These are phyloP conservation scores for Chionoecetes opilio DNA, from an alignment of 1,140 invertebrate genomes.

Conservation along the genomic window DNA sequence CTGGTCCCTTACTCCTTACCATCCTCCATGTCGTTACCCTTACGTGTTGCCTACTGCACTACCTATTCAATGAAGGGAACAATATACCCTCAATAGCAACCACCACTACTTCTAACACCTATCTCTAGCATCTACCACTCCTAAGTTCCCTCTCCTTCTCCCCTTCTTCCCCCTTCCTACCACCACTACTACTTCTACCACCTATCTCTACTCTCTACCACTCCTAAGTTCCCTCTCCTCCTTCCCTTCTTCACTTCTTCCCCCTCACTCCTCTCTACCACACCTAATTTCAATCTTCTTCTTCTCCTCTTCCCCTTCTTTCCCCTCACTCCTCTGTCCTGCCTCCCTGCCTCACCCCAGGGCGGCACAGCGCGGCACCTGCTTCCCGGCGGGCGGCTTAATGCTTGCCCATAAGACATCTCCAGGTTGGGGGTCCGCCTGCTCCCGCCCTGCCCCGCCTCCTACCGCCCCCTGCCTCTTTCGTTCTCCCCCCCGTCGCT, in stretches of 20 bases:
- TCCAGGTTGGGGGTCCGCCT: constrained; percentile 47
- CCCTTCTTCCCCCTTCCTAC: not conserved
- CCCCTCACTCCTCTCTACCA: not conserved
- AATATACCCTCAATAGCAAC: too few relatives aligned
- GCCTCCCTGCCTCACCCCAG: not conserved
- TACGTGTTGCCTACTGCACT: too few relatives aligned
- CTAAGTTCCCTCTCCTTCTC: not conserved
- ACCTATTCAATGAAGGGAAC: too few relatives aligned
- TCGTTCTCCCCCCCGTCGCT: not conserved
- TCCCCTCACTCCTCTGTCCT: not conserved
- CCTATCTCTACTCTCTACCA: not conserved
- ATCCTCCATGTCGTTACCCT: too few relatives aligned
- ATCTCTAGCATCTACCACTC: too few relatives aligned
- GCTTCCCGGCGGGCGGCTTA: constrained; percentile 2
- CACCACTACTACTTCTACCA: too few relatives aligned
- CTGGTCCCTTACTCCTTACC: too few relatives aligned
- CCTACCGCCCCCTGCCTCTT: not conserved
- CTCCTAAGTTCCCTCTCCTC: not conserved
- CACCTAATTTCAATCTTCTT: not conserved
- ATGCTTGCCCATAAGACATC: constrained; percentile 42
- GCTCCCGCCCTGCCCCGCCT: not conserved
- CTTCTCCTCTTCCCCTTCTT: not conserved
- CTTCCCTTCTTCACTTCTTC: not conserved
- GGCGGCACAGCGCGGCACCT: not conserved
- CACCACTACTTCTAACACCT: too few relatives aligned